Conservation (phyloP, 2,888 invertebrate genomes). For the Tupiocoris notatus region DNA sequence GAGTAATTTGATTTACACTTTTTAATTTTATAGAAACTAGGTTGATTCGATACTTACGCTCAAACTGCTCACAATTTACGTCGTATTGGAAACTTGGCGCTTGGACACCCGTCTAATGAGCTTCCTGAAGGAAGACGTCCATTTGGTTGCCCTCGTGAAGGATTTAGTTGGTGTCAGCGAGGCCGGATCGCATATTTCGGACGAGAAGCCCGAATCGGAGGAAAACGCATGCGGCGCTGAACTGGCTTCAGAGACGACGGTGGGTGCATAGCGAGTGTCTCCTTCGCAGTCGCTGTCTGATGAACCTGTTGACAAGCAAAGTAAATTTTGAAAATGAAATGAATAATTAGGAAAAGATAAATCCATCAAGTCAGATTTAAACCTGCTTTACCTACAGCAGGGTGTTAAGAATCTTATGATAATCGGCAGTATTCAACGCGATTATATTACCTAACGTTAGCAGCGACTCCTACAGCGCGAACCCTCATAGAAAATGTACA, state of each 20-base stretch:
- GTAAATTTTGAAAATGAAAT: not conserved
- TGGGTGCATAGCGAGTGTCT: constrained; percentile 45
- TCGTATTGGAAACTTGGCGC: constrained; percentile 45
- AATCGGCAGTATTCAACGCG: too few relatives aligned
- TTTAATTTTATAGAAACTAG: too few relatives aligned
- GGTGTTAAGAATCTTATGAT: too few relatives aligned
- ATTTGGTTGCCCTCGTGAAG: constrained; percentile 55
- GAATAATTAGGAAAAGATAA: not conserved
- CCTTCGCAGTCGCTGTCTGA: constrained; percentile 47
- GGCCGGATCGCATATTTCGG: constrained; percentile 56
- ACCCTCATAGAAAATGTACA: too few relatives aligned
- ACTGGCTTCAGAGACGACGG: constrained; percentile 46
- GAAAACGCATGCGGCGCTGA: constrained; percentile 50
- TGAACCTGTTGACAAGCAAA: constrained; percentile 18
- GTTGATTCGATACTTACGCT: not conserved
- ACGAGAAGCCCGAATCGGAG: constrained; percentile 57
- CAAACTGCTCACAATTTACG: constrained; percentile 34
- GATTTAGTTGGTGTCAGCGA: constrained; percentile 47
- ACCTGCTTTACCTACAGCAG: too few relatives aligned
- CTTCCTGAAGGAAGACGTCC: constrained; percentile 64
- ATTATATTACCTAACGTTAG: too few relatives aligned
- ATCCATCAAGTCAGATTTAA: too few relatives aligned
- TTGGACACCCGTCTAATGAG: constrained; percentile 54
- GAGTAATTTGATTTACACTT: too few relatives aligned
- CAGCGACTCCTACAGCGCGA: too few relatives aligned